Evolutionary conservation across 2,888 invertebrate genomes (phyloP).

Genomic region (Congeria kusceri): DNA sequence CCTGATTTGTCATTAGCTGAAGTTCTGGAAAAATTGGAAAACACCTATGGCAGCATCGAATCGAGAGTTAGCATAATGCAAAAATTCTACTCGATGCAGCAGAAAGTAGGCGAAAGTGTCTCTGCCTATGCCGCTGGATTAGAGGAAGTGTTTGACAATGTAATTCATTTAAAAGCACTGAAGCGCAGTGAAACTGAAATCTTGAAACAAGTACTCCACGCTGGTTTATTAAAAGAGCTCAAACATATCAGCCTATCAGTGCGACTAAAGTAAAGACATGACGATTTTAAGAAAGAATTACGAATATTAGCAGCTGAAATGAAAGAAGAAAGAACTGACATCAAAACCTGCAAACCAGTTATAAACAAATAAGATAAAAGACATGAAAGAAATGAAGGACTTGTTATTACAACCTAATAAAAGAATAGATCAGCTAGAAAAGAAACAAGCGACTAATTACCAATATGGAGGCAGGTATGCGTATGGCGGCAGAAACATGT

Average conservation of each 20-base stretch:
- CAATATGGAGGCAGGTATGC: no score
- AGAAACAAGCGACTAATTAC: no score
- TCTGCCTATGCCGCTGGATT: conserved; percentile 3
- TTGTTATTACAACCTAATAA: no score
- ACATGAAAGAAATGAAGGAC: no score
- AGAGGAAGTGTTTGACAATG: conserved; percentile 15
- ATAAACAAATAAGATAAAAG: no score
- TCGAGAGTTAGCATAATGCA: not conserved
- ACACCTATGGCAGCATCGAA: conserved; percentile 23
- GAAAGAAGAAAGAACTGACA: not conserved
- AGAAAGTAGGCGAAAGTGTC: not conserved
- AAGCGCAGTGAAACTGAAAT: not conserved
- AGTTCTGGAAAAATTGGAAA: conserved; percentile 18
- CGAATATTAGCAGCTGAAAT: conserved; percentile 11
- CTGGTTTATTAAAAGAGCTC: conserved; percentile 10
- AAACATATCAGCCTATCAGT: not conserved
- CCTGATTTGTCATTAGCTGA: not conserved
- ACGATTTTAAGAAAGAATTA: conserved; percentile 5
- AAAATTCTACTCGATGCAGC: conserved; percentile 11
- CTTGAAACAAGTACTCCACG: not conserved
- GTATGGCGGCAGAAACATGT: no score
- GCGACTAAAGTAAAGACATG: no score
- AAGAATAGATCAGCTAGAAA: no score
- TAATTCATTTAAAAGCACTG: conserved; percentile 14
- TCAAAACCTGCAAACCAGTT: not conserved